phyloP scores from a whole-genome alignment of 2,888 invertebrate species.

The Pandemis corylana region DNA sequence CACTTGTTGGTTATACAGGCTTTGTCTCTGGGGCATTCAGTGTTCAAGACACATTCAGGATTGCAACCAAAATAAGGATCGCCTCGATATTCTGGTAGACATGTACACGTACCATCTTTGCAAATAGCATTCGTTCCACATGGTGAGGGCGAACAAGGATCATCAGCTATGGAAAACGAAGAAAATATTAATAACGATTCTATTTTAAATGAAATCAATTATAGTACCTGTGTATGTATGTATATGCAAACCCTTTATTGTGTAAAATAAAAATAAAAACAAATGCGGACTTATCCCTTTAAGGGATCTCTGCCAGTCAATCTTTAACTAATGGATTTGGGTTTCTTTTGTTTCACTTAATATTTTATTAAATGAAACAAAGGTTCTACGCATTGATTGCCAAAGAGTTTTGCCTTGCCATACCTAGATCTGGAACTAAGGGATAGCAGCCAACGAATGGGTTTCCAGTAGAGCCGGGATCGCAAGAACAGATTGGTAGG shows the following conservation, averaged over 20 bases:
- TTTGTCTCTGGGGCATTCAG: conserved; percentile 87
- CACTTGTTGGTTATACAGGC: conserved; percentile 92
- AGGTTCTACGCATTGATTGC: too few relatives aligned
- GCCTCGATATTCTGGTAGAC: conserved; percentile 89
- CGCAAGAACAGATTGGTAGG: conserved; percentile 88
- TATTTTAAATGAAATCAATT: background rate
- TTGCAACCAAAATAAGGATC: conserved; percentile 90
- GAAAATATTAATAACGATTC: background rate
- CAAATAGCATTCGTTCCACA: conserved; percentile 89
- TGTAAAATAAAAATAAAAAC: too few relatives aligned
- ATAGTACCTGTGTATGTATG: background rate
- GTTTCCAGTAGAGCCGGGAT: conserved; percentile 89
- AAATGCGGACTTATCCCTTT: too few relatives aligned
- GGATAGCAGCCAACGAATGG: conserved; percentile 86
- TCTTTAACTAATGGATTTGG: too few relatives aligned
- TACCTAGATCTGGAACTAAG: conserved; percentile 57
- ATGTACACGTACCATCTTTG: conserved; percentile 87
- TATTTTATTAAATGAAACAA: too few relatives aligned
- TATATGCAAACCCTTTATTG: too few relatives aligned
- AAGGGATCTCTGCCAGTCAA: too few relatives aligned
- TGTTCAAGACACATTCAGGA: conserved; percentile 91
- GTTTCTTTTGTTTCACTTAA: too few relatives aligned
- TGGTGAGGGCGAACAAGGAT: conserved; percentile 89
- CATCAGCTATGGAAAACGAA: conserved; percentile 59
- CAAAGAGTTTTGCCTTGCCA: background rate